These are phyloP conservation scores for Scaptomyza parva DNA, from an alignment of 2,888 invertebrate genomes.

Conservation along the genomic window DNA sequence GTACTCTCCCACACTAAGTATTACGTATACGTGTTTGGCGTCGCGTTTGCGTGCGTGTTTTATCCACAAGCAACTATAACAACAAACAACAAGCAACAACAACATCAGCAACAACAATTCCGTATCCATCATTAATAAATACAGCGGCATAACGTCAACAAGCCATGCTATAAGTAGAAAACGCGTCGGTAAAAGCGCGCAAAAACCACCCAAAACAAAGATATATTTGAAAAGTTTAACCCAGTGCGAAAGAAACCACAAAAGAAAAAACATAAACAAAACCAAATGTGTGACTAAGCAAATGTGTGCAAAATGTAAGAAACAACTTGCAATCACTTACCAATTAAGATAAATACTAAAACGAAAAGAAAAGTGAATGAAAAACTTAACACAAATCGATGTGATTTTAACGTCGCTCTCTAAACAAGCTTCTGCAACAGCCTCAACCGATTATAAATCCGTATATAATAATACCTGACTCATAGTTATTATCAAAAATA, in stretches of 20 bases:
- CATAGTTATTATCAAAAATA: constrained; percentile 28
- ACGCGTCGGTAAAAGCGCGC: constrained; percentile 72
- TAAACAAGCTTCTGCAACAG: constrained; percentile 21
- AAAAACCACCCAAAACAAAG: constrained; percentile 24
- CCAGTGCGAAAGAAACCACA: constrained; percentile 22
- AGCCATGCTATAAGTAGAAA: constrained; percentile 45
- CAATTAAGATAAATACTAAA: constrained; percentile 7
- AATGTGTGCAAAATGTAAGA: constrained; percentile 72
- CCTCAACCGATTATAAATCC: constrained; percentile 12
- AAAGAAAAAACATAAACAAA: constrained; percentile 56
- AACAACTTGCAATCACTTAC: constrained; percentile 12
- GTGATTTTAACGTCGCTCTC: constrained; percentile 53
- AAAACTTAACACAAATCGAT: constrained; percentile 32
- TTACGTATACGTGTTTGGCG: constrained; percentile 54
- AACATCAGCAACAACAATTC: constrained; percentile 27
- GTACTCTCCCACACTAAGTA: constrained; percentile 41
- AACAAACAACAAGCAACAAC: constrained; percentile 30
- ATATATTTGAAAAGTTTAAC: constrained; percentile 12
- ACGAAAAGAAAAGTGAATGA: constrained; percentile 18
- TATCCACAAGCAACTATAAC: constrained; percentile 23
- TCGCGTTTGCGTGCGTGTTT: constrained; percentile 52
- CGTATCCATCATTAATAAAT: constrained; percentile 21
- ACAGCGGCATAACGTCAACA: constrained; percentile 40
- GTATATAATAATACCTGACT: constrained; percentile 10
- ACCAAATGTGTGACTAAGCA: constrained; percentile 57